These are phyloP conservation scores for Thaumetopoea pityocampa DNA, from an alignment of 1,140 invertebrate genomes.

Conservation along the genomic window DNA sequence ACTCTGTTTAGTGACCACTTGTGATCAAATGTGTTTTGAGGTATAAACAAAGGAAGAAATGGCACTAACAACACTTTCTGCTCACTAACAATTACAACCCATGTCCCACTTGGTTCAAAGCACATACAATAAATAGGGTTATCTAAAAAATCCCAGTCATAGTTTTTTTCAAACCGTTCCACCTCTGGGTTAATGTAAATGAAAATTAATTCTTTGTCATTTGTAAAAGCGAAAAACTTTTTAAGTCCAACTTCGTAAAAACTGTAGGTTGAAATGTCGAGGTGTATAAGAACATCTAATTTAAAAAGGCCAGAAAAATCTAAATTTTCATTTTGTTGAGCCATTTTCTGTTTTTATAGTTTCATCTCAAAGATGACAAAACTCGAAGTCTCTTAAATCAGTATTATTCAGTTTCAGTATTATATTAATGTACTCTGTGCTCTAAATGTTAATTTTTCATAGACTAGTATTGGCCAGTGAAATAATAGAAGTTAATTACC, in stretches of 20 bases:
- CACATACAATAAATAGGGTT: slow-evolving; percentile 66
- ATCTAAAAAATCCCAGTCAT: slow-evolving; percentile 64
- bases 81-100: slow-evolving; percentile 60
- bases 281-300: slow-evolving; percentile 58
- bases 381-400: too few species aligned
- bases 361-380: too few species aligned
- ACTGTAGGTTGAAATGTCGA: slow-evolving; percentile 52
- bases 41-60: slow-evolving; percentile 56
- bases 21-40: slow-evolving; percentile 58
- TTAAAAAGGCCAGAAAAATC: slow-evolving; percentile 52
- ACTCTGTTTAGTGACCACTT: slow-evolving; percentile 66
- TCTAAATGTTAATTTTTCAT: too few species aligned
- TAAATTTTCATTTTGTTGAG: slow-evolving; percentile 22
- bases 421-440: too few species aligned
- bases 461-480: too few species aligned
- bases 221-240: slow-evolving; percentile 57
- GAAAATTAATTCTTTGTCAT: slow-evolving; percentile 60
- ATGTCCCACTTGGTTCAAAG: slow-evolving; percentile 69
- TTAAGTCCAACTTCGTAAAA: slow-evolving; percentile 66
- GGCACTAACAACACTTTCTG: slow-evolving; percentile 60
- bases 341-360: slow-evolving; percentile 2
- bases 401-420: too few species aligned
- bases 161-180: slow-evolving; percentile 53
- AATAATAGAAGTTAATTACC: too few species aligned
- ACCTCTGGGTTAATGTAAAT: slow-evolving; percentile 54